Evolutionary conservation across 2,888 invertebrate genomes (phyloP), one percentile per base, ranked within the genome.

Genomic region (Cryptocephalus moraei): DNA sequence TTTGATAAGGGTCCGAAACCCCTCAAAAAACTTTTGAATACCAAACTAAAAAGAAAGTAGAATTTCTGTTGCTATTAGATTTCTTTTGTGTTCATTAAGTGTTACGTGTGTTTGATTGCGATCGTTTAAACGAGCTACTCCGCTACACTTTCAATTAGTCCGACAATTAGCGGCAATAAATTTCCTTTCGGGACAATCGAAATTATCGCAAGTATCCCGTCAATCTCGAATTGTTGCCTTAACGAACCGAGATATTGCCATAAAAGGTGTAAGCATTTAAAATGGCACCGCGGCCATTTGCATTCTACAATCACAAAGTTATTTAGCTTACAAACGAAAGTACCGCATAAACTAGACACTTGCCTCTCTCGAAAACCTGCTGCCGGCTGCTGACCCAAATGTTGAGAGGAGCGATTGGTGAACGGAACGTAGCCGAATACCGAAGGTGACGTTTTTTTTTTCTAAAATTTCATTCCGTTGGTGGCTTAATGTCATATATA

Each of bases 321-420:
- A 44, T 47, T 47, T 43, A 41, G 43, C 47, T 46, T 49, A 46
- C 32, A 45, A 50, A 50, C 46, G 50, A 50, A 50, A 50, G 50
- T 50, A 48, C 33, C 13, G 40, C 41, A 9, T 11, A 43, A 50
- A 49, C 53, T 53, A 55, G 53, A 55, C 55, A 53, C 53, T 55
- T 51, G 55, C 46, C 48, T 50, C 49, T 48, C 48, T 4, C 22
- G 39, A 50, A 49, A 55, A 53, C 53, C 52, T 52, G 55, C 52
- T 49, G 44, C 45, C 48, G 43, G 49, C 53, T 48, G 52, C 52
- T 54, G 56, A 56, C 56, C 58, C 56, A 55, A 56, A 58, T 58
- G 56, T 47, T 47, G 43, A 44, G 45, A 22, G 22, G 22, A 22
- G 22, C 22, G 36, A 49, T 52, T 47, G 49, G 49, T 46, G 50